These are phyloP conservation scores for Phengaris arion DNA, from an alignment of 2,888 invertebrate genomes.

Conservation along the genomic window DNA sequence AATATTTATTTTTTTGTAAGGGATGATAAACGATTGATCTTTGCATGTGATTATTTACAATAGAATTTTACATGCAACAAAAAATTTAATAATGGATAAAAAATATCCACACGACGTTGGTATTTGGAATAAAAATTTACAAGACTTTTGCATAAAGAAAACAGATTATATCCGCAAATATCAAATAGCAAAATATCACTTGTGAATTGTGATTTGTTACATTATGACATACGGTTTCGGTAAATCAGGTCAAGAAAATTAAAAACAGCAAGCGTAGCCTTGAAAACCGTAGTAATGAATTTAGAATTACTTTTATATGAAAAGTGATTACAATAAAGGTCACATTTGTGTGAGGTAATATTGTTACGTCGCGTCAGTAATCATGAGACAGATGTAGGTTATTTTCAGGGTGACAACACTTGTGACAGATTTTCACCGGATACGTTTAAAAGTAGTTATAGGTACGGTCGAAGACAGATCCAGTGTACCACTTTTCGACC, in stretches of 20 bases:
- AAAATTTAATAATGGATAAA: too few relatives aligned
- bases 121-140: neutral
- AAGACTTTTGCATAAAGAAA: neutral
- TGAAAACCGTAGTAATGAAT: conserved; percentile 38
- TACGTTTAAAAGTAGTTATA: too few relatives aligned
- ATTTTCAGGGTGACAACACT: conserved; percentile 17
- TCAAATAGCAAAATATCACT: conserved; percentile 15
- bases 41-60: too few relatives aligned
- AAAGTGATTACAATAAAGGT: conserved; percentile 45
- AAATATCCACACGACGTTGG: too few relatives aligned
- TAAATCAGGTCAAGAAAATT: conserved; percentile 72
- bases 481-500: too few relatives aligned
- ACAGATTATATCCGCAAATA: conserved; percentile 11
- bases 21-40: too few relatives aligned
- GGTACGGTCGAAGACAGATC: too few relatives aligned
- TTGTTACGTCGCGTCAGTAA: conserved; percentile 48
- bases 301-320: conserved; percentile 34
- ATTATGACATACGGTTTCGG: conserved; percentile 45
- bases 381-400: conserved; percentile 60
- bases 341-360: conserved; percentile 41
- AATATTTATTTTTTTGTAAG: too few relatives aligned
- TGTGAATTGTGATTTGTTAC: neutral
- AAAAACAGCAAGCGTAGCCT: conserved; percentile 58
- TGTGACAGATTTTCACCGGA: neutral
- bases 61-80: too few relatives aligned